A percentile compares a stretch with the other conserved stretches of the same genome.
Evolutionary conservation across 2,113 vertebrate genomes (phyloP).

Genomic region (Callocephalon fimbriatum): DNA sequence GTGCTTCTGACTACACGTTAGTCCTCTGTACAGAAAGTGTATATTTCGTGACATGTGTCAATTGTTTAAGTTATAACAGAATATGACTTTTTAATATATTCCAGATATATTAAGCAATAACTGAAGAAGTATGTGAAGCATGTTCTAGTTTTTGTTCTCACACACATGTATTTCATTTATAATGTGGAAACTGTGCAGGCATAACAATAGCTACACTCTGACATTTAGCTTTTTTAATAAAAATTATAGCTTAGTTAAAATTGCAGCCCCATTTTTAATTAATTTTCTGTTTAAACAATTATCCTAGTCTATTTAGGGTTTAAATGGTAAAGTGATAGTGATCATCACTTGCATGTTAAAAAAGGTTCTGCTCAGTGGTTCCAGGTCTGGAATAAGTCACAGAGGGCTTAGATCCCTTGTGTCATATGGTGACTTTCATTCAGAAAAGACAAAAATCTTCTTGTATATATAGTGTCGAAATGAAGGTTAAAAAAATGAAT

Average conservation of each 20-base stretch:
- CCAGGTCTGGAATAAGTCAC: background rate
- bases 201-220: background rate
- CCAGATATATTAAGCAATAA: conserved; percentile 42
- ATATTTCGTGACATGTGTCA: background rate
- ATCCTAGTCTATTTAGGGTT: background rate
- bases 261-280: background rate
- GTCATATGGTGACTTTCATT: background rate
- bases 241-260: background rate
- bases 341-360: background rate
- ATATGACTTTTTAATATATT: conserved; percentile 36
- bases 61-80: conserved; percentile 8
- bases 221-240: background rate
- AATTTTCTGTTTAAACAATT: background rate
- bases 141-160: conserved; percentile 18
- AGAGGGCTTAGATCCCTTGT: background rate
- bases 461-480: background rate
- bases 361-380: background rate
- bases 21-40: background rate
- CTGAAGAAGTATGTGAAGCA: conserved; percentile 1
- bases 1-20: background rate
- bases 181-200: background rate
- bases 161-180: conserved; percentile 44
- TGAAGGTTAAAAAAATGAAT: background rate
- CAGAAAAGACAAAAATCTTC: background rate
- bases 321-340: background rate